A percentile compares a stretch with the other conserved stretches of the same genome.
Evolutionary conservation across 2,113 vertebrate genomes (phyloP).

Genomic region (Corythoichthys intestinalis): DNA sequence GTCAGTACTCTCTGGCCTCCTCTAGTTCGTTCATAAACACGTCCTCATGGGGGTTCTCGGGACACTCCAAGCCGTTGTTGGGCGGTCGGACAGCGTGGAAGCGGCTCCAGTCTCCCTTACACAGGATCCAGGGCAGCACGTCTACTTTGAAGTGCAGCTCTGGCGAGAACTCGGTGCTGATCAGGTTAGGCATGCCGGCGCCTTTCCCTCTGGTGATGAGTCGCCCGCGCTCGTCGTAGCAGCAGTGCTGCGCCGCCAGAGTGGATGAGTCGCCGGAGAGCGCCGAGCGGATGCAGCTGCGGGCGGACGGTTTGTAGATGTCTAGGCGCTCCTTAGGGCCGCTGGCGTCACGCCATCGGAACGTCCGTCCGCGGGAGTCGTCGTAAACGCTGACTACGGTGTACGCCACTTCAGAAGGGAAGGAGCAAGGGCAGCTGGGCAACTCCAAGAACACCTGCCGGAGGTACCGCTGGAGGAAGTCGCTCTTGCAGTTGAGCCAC

Average conservation of each 20-base stretch:
- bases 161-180: conserved; percentile 87
- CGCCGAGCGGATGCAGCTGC: conserved; percentile 84
- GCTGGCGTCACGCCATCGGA: conserved; percentile 85
- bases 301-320: conserved; percentile 85
- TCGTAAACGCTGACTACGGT: conserved; percentile 78
- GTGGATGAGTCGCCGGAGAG: conserved; percentile 80
- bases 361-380: conserved; percentile 69
- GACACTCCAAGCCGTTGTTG: conserved; percentile 80
- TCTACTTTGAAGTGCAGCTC: conserved; percentile 94
- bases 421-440: conserved; percentile 87
- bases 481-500: conserved; percentile 91
- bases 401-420: conserved; percentile 77
- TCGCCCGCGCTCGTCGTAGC: conserved; percentile 78
- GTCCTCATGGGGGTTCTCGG: conserved; percentile 80
- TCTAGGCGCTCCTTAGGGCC: conserved; percentile 83
- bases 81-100: conserved; percentile 83
- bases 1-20: conserved; percentile 88
- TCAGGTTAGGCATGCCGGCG: conserved; percentile 82
- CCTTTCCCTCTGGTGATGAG: conserved; percentile 89
- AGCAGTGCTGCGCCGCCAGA: conserved; percentile 86
- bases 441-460: conserved; percentile 80
- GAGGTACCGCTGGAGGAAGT: conserved; percentile 85
- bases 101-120: conserved; percentile 92
- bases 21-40: conserved; percentile 87
- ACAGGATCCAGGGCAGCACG: conserved; percentile 88